Conservation (phyloP, 2,888 invertebrate species). For the Dyspetes luteomarginatus region DNA sequence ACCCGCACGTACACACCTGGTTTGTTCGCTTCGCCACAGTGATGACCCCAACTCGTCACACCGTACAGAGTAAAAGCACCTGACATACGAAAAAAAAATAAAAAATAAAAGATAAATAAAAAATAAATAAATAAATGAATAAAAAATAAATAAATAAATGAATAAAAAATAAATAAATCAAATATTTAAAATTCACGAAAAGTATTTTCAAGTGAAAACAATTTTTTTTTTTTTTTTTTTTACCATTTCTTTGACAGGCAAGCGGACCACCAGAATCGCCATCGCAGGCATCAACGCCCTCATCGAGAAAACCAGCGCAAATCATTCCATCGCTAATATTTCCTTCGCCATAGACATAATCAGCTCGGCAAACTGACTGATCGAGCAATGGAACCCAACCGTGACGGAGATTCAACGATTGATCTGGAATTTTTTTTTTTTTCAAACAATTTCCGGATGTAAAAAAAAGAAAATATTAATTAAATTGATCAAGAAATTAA, state of each 20-base stretch:
- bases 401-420: conserved; percentile 87
- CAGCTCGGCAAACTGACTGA: conserved; percentile 86
- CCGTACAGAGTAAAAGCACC: conserved; percentile 88
- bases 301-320: conserved; percentile 91
- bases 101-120: too few relatives aligned
- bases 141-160: too few relatives aligned
- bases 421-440: conserved; percentile 82
- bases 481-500: conserved; percentile 3
- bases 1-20: conserved; percentile 91
- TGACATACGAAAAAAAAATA: too few relatives aligned
- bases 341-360: conserved; percentile 87
- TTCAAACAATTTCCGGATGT: neutral
- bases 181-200: conserved; percentile 12
- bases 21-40: conserved; percentile 89
- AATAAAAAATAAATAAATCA: too few relatives aligned
- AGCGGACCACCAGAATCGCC: conserved; percentile 95
- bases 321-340: conserved; percentile 89
- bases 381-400: conserved; percentile 89
- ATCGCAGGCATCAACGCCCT: conserved; percentile 91
- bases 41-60: conserved; percentile 91
- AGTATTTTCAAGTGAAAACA: neutral
- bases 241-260: conserved; percentile 88
- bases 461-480: conserved; percentile 1
- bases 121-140: too few relatives aligned
- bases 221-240: conserved; percentile 41